Base-by-base conservation (phyloP, 2,888 invertebrate genomes). In the Eupithecia subumbrata region DNA sequence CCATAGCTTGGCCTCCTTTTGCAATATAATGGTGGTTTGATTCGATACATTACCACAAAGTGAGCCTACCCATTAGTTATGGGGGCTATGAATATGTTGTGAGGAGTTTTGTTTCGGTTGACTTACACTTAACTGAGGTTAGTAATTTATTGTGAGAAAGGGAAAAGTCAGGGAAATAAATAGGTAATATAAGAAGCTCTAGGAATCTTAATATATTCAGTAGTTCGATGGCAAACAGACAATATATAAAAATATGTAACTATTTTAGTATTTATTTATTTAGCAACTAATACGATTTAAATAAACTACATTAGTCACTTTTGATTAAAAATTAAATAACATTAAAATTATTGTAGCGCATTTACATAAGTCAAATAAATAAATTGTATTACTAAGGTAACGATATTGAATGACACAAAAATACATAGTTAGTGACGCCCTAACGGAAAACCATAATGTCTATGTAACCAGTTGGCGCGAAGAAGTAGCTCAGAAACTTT, bases 1-100 rank as follows among this genome's bases (percentile, higher is more conserved):
- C 68, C 68, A 22, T 43, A 22, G 34, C 37, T 34, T 68, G 68
- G 22, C 68, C 68, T 68, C 68, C 40, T 68, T 68, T 68, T 25
- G 25, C 68, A 22, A 45, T 68, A 25, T 45, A 68, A 45, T 68
- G 43, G 68, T 22, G 68, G 12, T 68, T 45, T 25, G 68, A 68
- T 68, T 45, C 14, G 9, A 67, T 43, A 68, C 40, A 68, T 25
- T 68, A 67, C 40, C 37, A 40, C n/a, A 40, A 22, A 22, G 67
- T 40, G 22, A n/a, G 25, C 25, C 22, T 60, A 25, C 25, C n/a
- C 25, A 68, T 43, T 22, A 68, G 22, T n/a, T 67, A 40, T 5
- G 66, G 12, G 34, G 5, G 7, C 18, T 40, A 37, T 37, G n/a
- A 8, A 67, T 37, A 67, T n/a, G 12, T 11, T 37, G 66, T 5